These are phyloP conservation scores for Crypturellus undulatus DNA, from an alignment of 2,113 vertebrate genomes.

Conservation along the genomic window DNA sequence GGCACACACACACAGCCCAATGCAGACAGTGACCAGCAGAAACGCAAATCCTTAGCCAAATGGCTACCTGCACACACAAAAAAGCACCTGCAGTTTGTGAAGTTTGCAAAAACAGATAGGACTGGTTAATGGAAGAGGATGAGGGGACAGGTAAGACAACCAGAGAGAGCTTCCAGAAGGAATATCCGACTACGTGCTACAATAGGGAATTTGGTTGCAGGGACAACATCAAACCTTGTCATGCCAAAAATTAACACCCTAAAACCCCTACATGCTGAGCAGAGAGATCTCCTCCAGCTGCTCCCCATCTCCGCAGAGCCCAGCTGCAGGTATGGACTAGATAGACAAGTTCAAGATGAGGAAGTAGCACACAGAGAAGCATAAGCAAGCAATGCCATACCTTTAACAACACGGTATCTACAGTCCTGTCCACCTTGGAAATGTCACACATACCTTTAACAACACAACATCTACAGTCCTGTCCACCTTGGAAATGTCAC, in stretches of 20 bases:
- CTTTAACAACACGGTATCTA: slow-evolving; percentile 96
- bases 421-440: slow-evolving; percentile 88
- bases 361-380: neutral
- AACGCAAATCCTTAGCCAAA: neutral
- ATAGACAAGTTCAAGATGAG: fast-evolving
- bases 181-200: neutral
- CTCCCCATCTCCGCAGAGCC: neutral
- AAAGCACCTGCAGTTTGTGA: neutral
- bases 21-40: neutral
- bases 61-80: fast-evolving
- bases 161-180: neutral
- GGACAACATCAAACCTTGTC: neutral
- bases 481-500: slow-evolving; percentile 90
- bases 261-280: neutral
- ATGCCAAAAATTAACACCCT: neutral
- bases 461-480: slow-evolving; percentile 92
- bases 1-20: neutral
- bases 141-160: neutral
- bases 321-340: neutral
- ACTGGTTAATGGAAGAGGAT: neutral
- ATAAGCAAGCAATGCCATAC: slow-evolving; percentile 75
- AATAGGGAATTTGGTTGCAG: neutral
- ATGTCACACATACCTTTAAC: slow-evolving; percentile 95
- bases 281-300: neutral
- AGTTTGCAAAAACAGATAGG: neutral